A percentile compares a stretch with the other conserved stretches of the same genome.
These are phyloP conservation scores for Caiman crocodilus DNA, from an alignment of 2,797 vertebrate species.

Conservation along the genomic window DNA sequence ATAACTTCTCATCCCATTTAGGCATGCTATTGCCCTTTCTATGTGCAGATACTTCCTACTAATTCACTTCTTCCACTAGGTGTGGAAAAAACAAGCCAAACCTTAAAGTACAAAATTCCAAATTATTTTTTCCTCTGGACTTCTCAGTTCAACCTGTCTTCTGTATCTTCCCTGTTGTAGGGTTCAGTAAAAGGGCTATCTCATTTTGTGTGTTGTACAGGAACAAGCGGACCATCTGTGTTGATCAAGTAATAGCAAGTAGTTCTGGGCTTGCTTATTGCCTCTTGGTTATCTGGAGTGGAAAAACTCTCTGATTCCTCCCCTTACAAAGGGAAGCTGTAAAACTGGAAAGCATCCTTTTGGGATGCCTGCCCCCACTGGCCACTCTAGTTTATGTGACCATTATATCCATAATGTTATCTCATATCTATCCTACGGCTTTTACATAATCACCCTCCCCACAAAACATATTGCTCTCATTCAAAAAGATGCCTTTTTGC, in stretches of 20 bases:
- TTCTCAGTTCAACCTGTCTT: background rate
- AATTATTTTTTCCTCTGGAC: background rate
- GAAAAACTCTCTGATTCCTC: background rate
- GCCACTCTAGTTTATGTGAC: conserved; percentile 1
- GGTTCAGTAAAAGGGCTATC: background rate
- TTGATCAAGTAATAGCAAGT: background rate
- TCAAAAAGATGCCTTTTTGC: background rate
- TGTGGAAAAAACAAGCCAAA: background rate
- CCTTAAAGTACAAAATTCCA: background rate
- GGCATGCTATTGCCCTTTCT: background rate
- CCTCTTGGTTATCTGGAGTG: background rate
- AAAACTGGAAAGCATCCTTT: background rate
- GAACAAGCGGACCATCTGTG: background rate
- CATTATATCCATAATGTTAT: background rate
- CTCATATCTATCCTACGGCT: background rate
- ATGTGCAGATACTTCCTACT: background rate
- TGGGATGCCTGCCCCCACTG: background rate
- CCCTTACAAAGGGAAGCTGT: conserved; percentile 49
- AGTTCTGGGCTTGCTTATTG: accelerated
- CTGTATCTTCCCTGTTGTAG: background rate
- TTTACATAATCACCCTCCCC: background rate
- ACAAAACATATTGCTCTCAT: background rate
- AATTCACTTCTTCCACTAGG: background rate
- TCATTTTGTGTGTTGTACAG: background rate
- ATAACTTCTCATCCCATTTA: background rate